Evolutionary conservation across 2,113 vertebrate species (phyloP), one percentile per base, ranked within the genome.

Genomic region (Odocoileus hemionus): DNA sequence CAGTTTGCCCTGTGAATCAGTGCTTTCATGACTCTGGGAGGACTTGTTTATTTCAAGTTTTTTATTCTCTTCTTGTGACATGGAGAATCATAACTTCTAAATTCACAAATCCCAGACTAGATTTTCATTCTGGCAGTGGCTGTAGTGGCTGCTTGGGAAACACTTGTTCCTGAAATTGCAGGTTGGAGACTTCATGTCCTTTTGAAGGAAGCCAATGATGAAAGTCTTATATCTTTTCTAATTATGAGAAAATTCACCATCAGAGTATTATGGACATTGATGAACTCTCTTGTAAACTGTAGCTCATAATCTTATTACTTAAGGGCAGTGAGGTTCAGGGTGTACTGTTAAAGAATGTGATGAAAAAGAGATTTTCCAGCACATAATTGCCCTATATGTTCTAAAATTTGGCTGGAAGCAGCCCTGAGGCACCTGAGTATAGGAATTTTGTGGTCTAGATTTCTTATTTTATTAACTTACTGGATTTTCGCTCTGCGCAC

Each of bases 401-500:
- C 7, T 33, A 64, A n/a, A 87, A 50, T n/a, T 52, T 50, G 43
- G 12, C 43, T 86, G 43, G 43, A 30, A 86, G 83, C 16, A 7
- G 7, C 85, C 12, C 30, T 25, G 30, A 86, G 85, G 30, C 58
- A n/a, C 58, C 10, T 45, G 79, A 64, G n/a, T 26, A 12, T 12
- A 84, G n/a, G 36, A 21, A 33, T 84, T 84, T n/a, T 92, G 17
- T 70, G 47, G 19, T 70, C 47, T 33, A 6, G 67, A 70, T 39
- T 70, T 70, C 11, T 67, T 67, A 5, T 36, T 70, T 70, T 21
- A 36, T 70, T 36, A 12, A 70, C 67, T 70, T 39, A 39, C 67
- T 70, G 67, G n/a, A 39, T 70, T 70, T 70, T 70, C 5, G 0
- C 16, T 70, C 67, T 0, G 0, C 19, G 6, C 33, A 19, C 67